A percentile compares a stretch with the other conserved stretches of the same genome.
These are phyloP conservation scores for Pogonocherus hispidulus DNA, from an alignment of 2,888 invertebrate species.

Conservation along the genomic window DNA sequence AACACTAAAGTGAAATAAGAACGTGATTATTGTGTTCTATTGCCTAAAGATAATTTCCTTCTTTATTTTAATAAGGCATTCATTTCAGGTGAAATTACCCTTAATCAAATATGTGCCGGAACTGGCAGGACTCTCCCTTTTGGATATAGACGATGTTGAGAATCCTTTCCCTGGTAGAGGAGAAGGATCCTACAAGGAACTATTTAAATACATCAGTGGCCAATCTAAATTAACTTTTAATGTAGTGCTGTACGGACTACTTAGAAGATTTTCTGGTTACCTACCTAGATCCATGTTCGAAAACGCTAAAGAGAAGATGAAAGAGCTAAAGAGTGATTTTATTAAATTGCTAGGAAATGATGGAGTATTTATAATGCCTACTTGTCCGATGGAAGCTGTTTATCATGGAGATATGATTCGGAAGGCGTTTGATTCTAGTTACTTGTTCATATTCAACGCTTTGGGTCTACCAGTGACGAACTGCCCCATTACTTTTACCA, in stretches of 20 bases:
- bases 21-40: no score
- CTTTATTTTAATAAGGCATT: no score
- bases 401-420: constrained; percentile 78
- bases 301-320: constrained; percentile 34
- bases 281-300: constrained; percentile 43
- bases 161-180: constrained; percentile 78
- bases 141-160: constrained; percentile 75
- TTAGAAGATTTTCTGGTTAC: constrained; percentile 59
- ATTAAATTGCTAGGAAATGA: constrained; percentile 76
- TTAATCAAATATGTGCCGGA: constrained; percentile 78
- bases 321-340: constrained; percentile 54
- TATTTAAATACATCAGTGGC: constrained; percentile 77
- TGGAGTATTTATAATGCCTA: constrained; percentile 79
- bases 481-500: constrained; percentile 83
- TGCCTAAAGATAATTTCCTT: no score
- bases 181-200: constrained; percentile 74
- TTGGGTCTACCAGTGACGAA: constrained; percentile 88
- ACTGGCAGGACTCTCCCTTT: constrained; percentile 71
- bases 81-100: constrained; percentile 73
- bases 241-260: constrained; percentile 72
- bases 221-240: constrained; percentile 78
- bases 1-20: no score
- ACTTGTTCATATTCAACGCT: constrained; percentile 86
- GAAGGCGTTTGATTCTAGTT: constrained; percentile 80
- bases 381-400: constrained; percentile 77